Base-by-base conservation (phyloP, 2,888 invertebrate species). In the Pyrrhosoma nymphula region DNA sequence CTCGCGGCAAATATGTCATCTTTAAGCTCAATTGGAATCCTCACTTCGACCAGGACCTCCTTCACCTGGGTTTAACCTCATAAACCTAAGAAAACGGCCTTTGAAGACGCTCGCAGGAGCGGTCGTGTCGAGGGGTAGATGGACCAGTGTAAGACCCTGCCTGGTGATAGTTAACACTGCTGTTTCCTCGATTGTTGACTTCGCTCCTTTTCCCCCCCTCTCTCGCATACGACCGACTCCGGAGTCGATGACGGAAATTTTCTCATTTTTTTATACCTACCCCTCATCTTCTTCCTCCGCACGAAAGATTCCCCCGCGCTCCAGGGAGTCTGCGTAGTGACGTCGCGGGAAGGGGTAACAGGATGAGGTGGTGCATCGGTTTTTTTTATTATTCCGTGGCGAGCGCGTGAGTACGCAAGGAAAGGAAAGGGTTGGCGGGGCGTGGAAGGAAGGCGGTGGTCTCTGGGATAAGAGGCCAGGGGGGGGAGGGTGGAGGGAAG, bases 241-340 rank as follows among this genome's bases (percentile, higher is more conserved):
- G 14, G 82, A 82, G 82, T 35, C 35, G 82, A 82, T 82, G 82
- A 82, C 82, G 82, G 69, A 69, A 26, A 69, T 69, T 26, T 82
- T 82, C 35, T 69, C n/a, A 69, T 69, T 69, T 69, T 69, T 69
- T n/a, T n/a, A n/a, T 60, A 60, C 60, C 60, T 12, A 14, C 16
- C 60, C 60, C 60, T 47, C 47, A 8, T 8, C 60, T 35, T 35
- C 14, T 4, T 35, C n/a, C 82, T n/a, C 82, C 35, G 8, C 16
- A 16, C 82, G 82, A 30, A 82, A 35, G 82, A 35, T 26, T 82
- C 16, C 82, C 82, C 30, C 6, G 82, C 35, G 82, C 30, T 82
- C 4, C 82, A 82, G 82, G 82, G 82, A 82, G 82, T 82, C 82
- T 82, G 82, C 82, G 82, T 82, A 23, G 82, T 82, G 82, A 82